Percentiles rank a stretch among this genome's conserved stretches.
Conservation (phyloP, 2,888 invertebrate species). For the Hirtodrosophila confusa region DNA sequence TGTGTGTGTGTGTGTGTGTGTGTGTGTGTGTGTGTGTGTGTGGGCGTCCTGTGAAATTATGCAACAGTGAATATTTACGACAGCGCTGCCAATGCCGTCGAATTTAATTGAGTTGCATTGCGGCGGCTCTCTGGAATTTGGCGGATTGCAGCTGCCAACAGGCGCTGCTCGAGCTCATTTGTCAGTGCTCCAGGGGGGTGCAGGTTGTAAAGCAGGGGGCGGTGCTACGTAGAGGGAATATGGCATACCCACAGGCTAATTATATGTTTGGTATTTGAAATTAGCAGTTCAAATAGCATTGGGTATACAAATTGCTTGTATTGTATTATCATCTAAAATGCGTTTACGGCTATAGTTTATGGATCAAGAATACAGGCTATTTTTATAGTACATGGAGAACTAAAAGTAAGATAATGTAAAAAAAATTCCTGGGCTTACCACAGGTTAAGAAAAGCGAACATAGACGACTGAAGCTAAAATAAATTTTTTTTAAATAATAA, state of each 20-base stretch:
- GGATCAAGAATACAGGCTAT: slow-evolving; percentile 3
- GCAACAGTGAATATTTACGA: slow-evolving; percentile 52
- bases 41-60: slow-evolving; percentile 55
- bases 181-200: slow-evolving; percentile 15
- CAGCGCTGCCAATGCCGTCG: slow-evolving; percentile 55
- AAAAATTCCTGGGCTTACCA: too few relatives aligned
- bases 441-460: too few relatives aligned
- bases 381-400: too few relatives aligned
- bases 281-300: slow-evolving; percentile 52
- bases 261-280: slow-evolving; percentile 44
- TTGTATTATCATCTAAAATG: slow-evolving; percentile 8
- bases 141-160: slow-evolving; percentile 52
- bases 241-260: slow-evolving; percentile 36
- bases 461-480: too few relatives aligned
- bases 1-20: slow-evolving; percentile 10
- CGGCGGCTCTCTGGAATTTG: slow-evolving; percentile 35
- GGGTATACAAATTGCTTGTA: slow-evolving; percentile 28
- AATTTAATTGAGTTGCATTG: slow-evolving; percentile 78
- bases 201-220: neutral
- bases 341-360: slow-evolving; percentile 8
- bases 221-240: neutral
- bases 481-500: too few relatives aligned
- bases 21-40: slow-evolving; percentile 15
- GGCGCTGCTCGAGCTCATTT: slow-evolving; percentile 36
- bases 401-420: too few relatives aligned